Conservation (phyloP, 2,888 invertebrate species). For the Cantharis rufa region DNA sequence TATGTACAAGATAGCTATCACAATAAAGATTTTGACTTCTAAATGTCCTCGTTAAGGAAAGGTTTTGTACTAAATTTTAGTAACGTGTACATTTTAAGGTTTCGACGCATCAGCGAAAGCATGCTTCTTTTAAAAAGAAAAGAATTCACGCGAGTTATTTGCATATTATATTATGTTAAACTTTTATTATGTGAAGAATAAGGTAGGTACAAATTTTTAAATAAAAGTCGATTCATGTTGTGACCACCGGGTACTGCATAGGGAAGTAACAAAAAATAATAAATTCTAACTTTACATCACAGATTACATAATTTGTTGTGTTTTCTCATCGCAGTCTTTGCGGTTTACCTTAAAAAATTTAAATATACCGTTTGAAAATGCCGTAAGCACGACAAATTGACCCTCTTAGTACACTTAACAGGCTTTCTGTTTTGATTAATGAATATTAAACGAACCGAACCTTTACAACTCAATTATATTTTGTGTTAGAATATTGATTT, state of each 20-base stretch:
- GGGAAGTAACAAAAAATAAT: neutral
- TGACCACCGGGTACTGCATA: neutral
- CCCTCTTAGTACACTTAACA: neutral
- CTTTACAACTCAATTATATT: neutral
- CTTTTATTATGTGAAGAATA: neutral
- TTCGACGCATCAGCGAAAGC: neutral
- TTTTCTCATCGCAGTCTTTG: neutral
- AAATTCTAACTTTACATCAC: neutral
- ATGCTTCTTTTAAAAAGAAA: neutral
- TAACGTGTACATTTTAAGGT: neutral
- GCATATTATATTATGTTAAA: neutral
- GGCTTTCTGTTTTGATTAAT: neutral
- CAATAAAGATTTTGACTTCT: conserved; percentile 7
- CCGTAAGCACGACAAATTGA: neutral
- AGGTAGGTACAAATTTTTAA: neutral
- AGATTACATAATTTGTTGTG: neutral
- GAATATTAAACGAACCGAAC: neutral
- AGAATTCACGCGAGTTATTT: neutral
- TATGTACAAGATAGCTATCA: conserved; percentile 12
- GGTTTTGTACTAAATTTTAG: neutral
- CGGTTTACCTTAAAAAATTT: neutral
- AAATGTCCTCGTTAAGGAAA: conserved; percentile 1
- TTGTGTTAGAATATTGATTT: neutral
- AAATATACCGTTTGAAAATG: neutral
- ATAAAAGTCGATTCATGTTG: neutral